phyloP scores from a whole-genome alignment of 2,888 invertebrate genomes.

The Macrosoma leucophasiata region DNA sequence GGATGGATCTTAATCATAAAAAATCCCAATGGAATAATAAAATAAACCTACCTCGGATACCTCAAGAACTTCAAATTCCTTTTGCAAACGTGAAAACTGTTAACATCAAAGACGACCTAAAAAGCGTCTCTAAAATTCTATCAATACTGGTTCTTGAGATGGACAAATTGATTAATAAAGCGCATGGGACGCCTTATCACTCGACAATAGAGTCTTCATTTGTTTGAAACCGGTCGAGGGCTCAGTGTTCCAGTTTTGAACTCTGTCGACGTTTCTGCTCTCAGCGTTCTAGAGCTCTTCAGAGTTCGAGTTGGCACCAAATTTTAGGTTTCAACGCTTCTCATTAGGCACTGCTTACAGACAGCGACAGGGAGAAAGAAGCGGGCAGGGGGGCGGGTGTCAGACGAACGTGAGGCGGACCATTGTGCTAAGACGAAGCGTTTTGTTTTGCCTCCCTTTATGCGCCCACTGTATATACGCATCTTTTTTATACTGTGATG shows the following conservation, averaged over 20 bases:
- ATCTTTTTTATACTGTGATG: conserved; percentile 13
- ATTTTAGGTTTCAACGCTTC: conserved; percentile 70
- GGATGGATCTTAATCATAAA: no score
- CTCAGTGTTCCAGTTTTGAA: conserved; percentile 29
- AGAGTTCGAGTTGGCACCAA: conserved; percentile 71
- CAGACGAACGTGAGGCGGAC: conserved; percentile 36
- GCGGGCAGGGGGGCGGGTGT: conserved; percentile 28
- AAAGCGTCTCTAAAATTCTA: conserved; percentile 48
- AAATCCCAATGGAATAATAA: no score
- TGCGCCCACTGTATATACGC: conserved; percentile 31
- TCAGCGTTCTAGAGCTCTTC: conserved; percentile 49
- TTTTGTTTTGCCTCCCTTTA: conserved; percentile 55
- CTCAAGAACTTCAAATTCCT: no score
- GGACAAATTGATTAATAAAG: conserved; percentile 31
- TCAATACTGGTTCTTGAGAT: conserved; percentile 37
- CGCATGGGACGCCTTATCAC: conserved; percentile 24
- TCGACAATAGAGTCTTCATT: conserved; percentile 24
- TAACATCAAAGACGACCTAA: conserved; percentile 45
- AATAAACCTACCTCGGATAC: no score
- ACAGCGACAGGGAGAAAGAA: conserved; percentile 26
- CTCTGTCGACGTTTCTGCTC: conserved; percentile 38
- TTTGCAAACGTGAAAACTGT: conserved; percentile 37
- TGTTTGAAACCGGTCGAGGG: conserved; percentile 18
- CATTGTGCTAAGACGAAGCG: conserved; percentile 55
- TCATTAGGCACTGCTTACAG: conserved; percentile 60